These are phyloP conservation scores for Enteromius treurensis DNA, from an alignment of 2,797 vertebrate genomes.

Conservation along the genomic window DNA sequence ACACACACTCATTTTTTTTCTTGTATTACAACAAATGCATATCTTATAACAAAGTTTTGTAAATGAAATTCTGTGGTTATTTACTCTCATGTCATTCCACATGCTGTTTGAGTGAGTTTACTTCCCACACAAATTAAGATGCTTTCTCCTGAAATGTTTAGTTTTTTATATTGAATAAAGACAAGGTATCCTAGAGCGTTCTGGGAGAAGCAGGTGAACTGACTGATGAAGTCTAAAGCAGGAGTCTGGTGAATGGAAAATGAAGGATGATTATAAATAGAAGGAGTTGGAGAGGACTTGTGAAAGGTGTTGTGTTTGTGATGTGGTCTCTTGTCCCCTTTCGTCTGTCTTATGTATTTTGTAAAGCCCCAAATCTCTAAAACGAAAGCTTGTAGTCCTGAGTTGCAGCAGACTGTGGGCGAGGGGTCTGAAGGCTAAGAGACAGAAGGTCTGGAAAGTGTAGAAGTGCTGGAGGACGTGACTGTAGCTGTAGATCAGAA, in stretches of 20 bases:
- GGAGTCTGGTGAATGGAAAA: slow-evolving; percentile 41
- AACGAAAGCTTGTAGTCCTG: slow-evolving; percentile 53
- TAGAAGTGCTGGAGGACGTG: slow-evolving; percentile 68
- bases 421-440: slow-evolving; percentile 58
- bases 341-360: slow-evolving; percentile 62
- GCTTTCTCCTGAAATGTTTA: background rate
- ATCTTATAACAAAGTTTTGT: background rate
- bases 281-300: slow-evolving; percentile 54
- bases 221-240: background rate
- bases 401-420: slow-evolving; percentile 48
- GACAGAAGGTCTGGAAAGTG: slow-evolving; percentile 74
- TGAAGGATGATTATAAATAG: background rate
- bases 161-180: background rate
- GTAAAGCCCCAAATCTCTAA: slow-evolving; percentile 61
- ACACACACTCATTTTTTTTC: no score
- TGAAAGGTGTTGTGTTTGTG: slow-evolving; percentile 40
- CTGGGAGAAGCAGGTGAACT: slow-evolving; percentile 39
- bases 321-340: slow-evolving; percentile 60
- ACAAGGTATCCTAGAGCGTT: background rate
- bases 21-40: background rate
- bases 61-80: background rate
- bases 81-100: background rate
- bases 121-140: background rate
- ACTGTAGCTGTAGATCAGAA: slow-evolving; percentile 37
- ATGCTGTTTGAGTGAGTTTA: background rate